These are phyloP conservation scores for Oreonectes daqikongensis DNA, from an alignment of 2,797 vertebrate genomes.

Conservation along the genomic window DNA sequence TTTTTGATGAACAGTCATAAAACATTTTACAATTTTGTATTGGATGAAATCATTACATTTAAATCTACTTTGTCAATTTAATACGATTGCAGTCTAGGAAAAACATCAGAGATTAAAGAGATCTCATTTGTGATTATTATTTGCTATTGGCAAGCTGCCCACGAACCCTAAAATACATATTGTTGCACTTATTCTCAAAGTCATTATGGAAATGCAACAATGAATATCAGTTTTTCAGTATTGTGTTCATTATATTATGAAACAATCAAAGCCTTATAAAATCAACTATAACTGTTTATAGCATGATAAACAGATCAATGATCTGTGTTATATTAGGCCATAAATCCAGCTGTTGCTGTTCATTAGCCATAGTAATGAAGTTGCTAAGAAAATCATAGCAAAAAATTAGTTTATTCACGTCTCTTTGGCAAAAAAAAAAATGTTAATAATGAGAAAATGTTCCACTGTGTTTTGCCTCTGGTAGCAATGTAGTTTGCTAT, in stretches of 20 bases:
- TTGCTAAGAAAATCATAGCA: conserved; percentile 42
- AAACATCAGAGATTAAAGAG: neutral
- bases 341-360: conserved; percentile 62
- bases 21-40: neutral
- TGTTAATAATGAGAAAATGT: too few species aligned
- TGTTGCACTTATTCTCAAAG: too few species aligned
- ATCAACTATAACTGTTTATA: conserved; percentile 50
- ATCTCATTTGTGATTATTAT: neutral
- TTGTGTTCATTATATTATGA: conserved; percentile 47
- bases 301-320: conserved; percentile 64
- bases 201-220: neutral
- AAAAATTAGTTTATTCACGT: conserved; percentile 50
- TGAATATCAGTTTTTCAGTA: conserved; percentile 37
- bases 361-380: conserved; percentile 64
- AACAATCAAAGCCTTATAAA: conserved; percentile 52
- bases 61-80: neutral
- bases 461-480: too few species aligned
- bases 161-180: neutral
- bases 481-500: too few species aligned
- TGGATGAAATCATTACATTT: neutral
- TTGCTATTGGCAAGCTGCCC: neutral
- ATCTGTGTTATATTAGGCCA: conserved; percentile 67
- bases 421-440: conserved; percentile 27
- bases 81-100: neutral
- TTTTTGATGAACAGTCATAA: too few species aligned